Conservation (phyloP, 2,888 invertebrate genomes). For the Synanthedon vespiformis region DNA sequence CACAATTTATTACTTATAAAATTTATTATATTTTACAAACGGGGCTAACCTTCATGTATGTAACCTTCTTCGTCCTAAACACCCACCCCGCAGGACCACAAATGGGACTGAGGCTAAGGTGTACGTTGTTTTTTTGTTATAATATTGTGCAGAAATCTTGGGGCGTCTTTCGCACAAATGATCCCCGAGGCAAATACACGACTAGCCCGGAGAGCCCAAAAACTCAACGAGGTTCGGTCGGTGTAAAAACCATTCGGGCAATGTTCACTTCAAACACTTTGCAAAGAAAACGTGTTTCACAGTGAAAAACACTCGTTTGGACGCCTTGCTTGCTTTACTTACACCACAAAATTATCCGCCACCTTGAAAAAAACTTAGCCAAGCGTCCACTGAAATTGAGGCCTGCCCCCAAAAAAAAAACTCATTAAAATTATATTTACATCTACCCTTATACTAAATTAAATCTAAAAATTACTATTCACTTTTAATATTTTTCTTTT, state of each 20-base stretch:
- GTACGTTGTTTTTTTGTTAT: too few species aligned
- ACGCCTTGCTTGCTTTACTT: not conserved
- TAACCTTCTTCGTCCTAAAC: slow-evolving; percentile 4
- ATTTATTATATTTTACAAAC: too few species aligned
- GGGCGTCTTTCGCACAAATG: too few species aligned
- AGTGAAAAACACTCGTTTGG: not conserved
- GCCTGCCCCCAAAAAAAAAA: not conserved
- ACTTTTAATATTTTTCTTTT: too few species aligned
- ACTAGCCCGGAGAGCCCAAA: slow-evolving; percentile 33
- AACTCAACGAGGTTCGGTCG: slow-evolving; percentile 35
- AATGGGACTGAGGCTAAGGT: not conserved
- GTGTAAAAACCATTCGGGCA: not conserved
- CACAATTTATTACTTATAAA: too few species aligned
- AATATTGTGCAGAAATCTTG: too few species aligned
- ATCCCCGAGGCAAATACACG: slow-evolving; percentile 9
- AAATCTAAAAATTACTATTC: too few species aligned
- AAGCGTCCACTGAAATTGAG: slow-evolving; percentile 1
- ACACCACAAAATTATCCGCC: slow-evolving; percentile 5
- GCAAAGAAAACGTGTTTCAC: too few species aligned
- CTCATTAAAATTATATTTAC: not conserved
- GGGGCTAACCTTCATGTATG: too few species aligned
- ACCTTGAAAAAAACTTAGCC: slow-evolving; percentile 7
- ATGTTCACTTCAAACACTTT: not conserved
- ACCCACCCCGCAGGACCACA: slow-evolving; percentile 7
- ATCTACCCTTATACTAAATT: not conserved